Percentiles rank a stretch among this genome's conserved stretches.
phyloP scores from a whole-genome alignment of 2,888 invertebrate genomes.

The Synergus itoensis region DNA sequence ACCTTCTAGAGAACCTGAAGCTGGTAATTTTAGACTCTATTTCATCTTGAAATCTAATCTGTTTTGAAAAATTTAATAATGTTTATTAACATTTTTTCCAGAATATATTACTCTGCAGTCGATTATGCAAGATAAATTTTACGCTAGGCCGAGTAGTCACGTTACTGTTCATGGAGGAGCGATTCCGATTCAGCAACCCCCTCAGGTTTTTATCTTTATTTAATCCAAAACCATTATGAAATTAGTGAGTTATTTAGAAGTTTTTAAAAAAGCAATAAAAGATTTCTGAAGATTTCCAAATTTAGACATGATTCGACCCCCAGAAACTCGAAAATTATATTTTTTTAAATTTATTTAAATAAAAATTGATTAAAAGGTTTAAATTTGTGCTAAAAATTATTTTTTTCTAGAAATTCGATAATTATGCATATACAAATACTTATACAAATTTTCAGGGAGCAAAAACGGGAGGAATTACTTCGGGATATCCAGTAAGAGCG shows the following conservation, averaged over 20 bases:
- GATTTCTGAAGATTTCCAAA: constrained; percentile 79
- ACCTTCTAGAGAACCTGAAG: constrained; percentile 70
- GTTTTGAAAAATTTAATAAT: not conserved
- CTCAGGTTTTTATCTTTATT: constrained; percentile 73
- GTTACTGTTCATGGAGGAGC: constrained; percentile 80
- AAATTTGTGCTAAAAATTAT: too few species aligned
- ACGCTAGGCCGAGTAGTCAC: constrained; percentile 79
- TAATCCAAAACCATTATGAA: too few species aligned
- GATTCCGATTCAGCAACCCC: constrained; percentile 80
- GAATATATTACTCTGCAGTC: constrained; percentile 42
- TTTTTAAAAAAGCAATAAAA: too few species aligned
- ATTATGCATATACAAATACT: too few species aligned
- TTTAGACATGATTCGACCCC: too few species aligned
- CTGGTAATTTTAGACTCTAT: constrained; percentile 63
- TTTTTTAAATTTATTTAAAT: not conserved
- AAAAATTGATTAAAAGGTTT: too few species aligned
- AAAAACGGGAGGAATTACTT: constrained; percentile 90
- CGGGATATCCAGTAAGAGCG: constrained; percentile 88
- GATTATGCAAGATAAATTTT: constrained; percentile 77
- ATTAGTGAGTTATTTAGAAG: too few species aligned
- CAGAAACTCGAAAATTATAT: not conserved
- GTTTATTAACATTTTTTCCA: constrained; percentile 33
- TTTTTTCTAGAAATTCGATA: too few species aligned
- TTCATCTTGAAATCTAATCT: not conserved
- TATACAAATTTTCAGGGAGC: constrained; percentile 79